phyloP scores from a whole-genome alignment of 92 coral and sea anemone species.

The Ricordea florida region DNA sequence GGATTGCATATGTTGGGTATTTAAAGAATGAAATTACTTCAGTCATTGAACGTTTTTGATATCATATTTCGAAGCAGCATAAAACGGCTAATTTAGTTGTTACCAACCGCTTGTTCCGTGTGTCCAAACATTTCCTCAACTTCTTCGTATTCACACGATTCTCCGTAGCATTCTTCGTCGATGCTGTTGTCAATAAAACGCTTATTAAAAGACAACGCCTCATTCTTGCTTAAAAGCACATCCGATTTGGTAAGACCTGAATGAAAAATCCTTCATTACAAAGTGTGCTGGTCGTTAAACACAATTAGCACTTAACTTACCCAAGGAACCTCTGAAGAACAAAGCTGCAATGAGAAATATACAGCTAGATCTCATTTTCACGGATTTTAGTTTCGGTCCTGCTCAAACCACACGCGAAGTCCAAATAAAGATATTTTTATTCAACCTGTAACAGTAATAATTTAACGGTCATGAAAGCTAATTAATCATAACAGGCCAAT shows the following conservation, averaged over 20 bases:
- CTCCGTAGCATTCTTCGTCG: slow-evolving; percentile 45
- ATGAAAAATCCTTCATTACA: no score
- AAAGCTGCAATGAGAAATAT: not conserved
- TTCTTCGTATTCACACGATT: slow-evolving; percentile 26
- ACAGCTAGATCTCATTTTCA: not conserved
- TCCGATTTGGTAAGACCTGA: slow-evolving; percentile 5
- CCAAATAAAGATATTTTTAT: no score
- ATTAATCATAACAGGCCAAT: no score
- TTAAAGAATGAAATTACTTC: no score
- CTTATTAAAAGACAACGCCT: slow-evolving; percentile 21
- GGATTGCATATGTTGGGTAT: no score
- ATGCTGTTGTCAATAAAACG: slow-evolving; percentile 27
- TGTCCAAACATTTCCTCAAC: slow-evolving; percentile 35
- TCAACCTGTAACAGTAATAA: no score
- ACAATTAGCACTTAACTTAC: slow-evolving; percentile 16
- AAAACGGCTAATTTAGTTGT: not conserved
- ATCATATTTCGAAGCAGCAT: not conserved
- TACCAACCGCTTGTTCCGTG: slow-evolving; percentile 45
- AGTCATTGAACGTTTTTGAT: no score
- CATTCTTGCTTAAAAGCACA: slow-evolving; percentile 10
- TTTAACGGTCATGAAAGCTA: no score
- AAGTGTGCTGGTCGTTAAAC: no score
- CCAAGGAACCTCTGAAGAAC: not conserved
- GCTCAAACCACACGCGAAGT: no score
- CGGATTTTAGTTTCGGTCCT: no score